Evolutionary conservation across 2,888 invertebrate species (phyloP).

Genomic region (Clanis bilineata): DNA sequence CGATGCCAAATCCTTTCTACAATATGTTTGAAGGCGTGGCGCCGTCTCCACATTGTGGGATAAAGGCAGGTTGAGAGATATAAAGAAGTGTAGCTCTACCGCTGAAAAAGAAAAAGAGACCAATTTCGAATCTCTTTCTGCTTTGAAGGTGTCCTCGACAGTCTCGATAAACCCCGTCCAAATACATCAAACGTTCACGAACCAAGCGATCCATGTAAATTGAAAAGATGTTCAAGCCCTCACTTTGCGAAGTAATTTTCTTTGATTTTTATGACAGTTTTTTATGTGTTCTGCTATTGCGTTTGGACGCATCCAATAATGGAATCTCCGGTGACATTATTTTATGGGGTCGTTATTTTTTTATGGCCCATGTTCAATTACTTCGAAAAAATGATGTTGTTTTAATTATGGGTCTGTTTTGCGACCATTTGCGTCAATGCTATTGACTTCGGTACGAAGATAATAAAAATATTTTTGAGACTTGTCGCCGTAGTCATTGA

Average conservation of each 20-base stretch:
- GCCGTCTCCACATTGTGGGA: no score
- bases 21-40: no score
- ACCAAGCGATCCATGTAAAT: conserved; percentile 2
- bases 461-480: background rate
- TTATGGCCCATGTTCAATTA: conserved; percentile 38
- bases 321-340: conserved; percentile 49
- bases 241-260: conserved; percentile 47
- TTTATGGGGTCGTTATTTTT: conserved; percentile 49
- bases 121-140: background rate
- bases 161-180: background rate
- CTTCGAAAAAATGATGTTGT: conserved; percentile 26
- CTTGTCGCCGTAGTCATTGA: no score
- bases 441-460: background rate
- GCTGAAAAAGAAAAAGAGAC: no score
- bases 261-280: conserved; percentile 58
- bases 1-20: no score
- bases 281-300: conserved; percentile 55
- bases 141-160: background rate
- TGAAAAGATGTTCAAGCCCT: conserved; percentile 24
- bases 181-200: background rate
- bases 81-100: no score
- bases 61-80: no score
- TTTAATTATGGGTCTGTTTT: conserved; percentile 12
- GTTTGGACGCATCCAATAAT: conserved; percentile 50
- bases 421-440: conserved; percentile 8